Percentiles rank a stretch among this genome's conserved stretches.
Conservation (phyloP, 2,113 vertebrate species). For the Megaceryle torquata region DNA sequence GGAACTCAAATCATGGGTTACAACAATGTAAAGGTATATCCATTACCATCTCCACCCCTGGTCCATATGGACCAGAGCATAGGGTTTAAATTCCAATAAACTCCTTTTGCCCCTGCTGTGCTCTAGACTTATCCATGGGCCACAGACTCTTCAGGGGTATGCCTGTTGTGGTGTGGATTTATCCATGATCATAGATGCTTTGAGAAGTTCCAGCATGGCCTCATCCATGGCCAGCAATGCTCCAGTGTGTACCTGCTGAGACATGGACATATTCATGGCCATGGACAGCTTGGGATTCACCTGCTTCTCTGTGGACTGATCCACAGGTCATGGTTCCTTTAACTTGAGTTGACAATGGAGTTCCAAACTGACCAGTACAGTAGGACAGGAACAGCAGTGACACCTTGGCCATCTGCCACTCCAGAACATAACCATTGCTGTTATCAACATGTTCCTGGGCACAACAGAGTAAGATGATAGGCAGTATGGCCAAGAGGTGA, state of each 20-base stretch:
- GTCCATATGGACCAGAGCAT: neutral
- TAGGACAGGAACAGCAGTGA: neutral
- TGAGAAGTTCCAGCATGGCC: neutral
- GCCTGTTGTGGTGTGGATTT: neutral
- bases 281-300: neutral
- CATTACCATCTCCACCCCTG: neutral
- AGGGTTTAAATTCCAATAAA: neutral
- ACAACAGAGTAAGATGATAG: neutral
- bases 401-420: neutral
- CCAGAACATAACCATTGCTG: neutral
- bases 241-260: neutral
- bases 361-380: neutral
- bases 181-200: neutral
- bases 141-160: neutral
- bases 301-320: neutral
- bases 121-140: neutral
- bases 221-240: neutral
- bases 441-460: neutral
- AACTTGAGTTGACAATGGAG: fast-evolving
- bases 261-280: neutral
- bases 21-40: neutral
- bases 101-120: neutral
- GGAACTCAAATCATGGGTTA: neutral
- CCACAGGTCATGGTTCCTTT: neutral
- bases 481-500: neutral